Conservation (phyloP, 2,888 invertebrate species). For the Drosophila percnosoma region DNA sequence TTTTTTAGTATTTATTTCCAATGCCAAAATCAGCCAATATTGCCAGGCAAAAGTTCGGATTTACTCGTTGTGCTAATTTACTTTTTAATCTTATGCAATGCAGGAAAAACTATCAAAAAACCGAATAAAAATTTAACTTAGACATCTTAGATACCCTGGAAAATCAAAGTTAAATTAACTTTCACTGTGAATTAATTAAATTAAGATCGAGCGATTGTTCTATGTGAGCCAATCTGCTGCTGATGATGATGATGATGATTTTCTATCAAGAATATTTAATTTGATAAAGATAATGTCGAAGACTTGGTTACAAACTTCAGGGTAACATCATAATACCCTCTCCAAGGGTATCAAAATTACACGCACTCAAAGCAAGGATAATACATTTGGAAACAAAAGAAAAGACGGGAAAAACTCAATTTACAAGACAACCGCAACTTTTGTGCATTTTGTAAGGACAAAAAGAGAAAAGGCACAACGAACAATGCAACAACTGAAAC, state of each 20-base stretch:
- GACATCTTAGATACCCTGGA: background rate
- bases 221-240: too few relatives aligned
- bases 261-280: background rate
- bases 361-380: conserved; percentile 14
- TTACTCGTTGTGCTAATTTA: conserved; percentile 49
- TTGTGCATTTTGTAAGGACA: conserved; percentile 30
- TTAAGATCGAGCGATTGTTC: background rate
- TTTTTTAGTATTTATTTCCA: background rate
- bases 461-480: conserved; percentile 4
- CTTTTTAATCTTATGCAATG: conserved; percentile 42
- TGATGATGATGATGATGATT: too few relatives aligned
- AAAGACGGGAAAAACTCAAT: conserved; percentile 48
- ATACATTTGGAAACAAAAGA: conserved; percentile 30
- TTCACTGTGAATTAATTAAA: background rate
- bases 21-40: background rate
- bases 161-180: background rate
- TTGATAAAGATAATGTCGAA: background rate
- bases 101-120: conserved; percentile 24
- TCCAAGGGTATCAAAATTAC: background rate
- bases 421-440: conserved; percentile 43
- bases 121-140: background rate
- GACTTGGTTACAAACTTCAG: background rate
- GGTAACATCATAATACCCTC: background rate
- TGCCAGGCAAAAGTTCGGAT: conserved; percentile 27
- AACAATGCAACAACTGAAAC: conserved; percentile 25